Percentiles rank a stretch among this genome's conserved stretches.
Evolutionary conservation across 2,113 vertebrate genomes (phyloP).

Genomic region (Megalops atlanticus): DNA sequence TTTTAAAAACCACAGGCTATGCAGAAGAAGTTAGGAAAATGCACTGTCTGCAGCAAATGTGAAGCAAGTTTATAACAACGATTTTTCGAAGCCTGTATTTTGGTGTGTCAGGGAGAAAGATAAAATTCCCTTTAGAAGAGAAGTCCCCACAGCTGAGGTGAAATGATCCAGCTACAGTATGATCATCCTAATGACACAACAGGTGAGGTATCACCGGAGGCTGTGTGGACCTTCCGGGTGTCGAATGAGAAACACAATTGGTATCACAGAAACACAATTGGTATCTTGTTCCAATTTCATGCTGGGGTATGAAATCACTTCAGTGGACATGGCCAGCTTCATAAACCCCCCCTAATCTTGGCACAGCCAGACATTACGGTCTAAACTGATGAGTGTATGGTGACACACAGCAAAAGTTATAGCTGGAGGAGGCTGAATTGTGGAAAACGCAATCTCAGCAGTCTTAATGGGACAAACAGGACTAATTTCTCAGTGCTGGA

Average conservation of each 20-base stretch:
- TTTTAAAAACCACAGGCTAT: too few species aligned
- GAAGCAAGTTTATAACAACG: background rate
- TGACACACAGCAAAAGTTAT: background rate
- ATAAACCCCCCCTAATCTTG: background rate
- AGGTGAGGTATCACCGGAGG: background rate
- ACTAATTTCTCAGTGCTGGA: background rate
- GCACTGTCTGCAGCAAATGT: too few species aligned
- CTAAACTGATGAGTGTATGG: background rate
- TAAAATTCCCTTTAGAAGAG: background rate
- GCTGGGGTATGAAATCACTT: constrained; percentile 2
- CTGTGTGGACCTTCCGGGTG: background rate
- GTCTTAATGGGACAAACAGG: background rate
- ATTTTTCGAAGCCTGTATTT: background rate
- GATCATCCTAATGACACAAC: background rate
- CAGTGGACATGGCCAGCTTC: background rate
- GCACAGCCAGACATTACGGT: background rate
- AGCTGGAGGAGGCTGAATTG: background rate
- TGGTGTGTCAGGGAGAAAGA: background rate
- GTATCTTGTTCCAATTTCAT: background rate
- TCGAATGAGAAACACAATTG: background rate
- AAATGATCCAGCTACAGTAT: background rate
- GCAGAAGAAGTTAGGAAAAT: too few species aligned
- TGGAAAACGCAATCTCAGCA: background rate
- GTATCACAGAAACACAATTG: background rate
- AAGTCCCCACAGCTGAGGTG: background rate